These are phyloP conservation scores for Argyresthia goedartella DNA, from an alignment of 2,888 invertebrate genomes.

Conservation along the genomic window DNA sequence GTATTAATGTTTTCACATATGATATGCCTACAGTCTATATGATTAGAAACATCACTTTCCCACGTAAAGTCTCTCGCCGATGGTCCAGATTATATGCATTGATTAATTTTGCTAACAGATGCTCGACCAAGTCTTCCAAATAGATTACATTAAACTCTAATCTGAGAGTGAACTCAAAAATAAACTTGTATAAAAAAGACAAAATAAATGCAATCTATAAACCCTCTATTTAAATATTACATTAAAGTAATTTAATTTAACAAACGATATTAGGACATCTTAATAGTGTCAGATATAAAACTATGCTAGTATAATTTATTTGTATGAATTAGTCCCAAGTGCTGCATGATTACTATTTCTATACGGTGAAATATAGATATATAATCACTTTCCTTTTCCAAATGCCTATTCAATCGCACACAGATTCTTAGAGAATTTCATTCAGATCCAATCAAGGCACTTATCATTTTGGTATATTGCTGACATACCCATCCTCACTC, in stretches of 20 bases:
- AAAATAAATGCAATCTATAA: slow-evolving; percentile 69
- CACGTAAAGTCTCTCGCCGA: background rate
- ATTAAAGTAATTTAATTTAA: slow-evolving; percentile 48
- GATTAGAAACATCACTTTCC: slow-evolving; percentile 4
- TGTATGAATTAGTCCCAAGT: slow-evolving; percentile 53
- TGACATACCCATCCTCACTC: slow-evolving; percentile 65
- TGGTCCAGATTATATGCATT: slow-evolving; percentile 13
- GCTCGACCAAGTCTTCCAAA: slow-evolving; percentile 61
- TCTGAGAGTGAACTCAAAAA: slow-evolving; percentile 57
- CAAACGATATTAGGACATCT: slow-evolving; percentile 49
- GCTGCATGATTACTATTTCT: slow-evolving; percentile 69
- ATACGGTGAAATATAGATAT: slow-evolving; percentile 69
- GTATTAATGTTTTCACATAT: slow-evolving; percentile 49
- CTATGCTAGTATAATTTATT: slow-evolving; percentile 38
- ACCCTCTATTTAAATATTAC: slow-evolving; percentile 56
- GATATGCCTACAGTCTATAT: slow-evolving; percentile 46
- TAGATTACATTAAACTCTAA: slow-evolving; percentile 36
- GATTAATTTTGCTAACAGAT: slow-evolving; percentile 53
- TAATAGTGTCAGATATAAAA: slow-evolving; percentile 40
- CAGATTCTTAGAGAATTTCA: slow-evolving; percentile 46
- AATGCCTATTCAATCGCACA: slow-evolving; percentile 38
- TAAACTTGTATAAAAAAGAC: slow-evolving; percentile 56
- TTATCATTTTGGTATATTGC: slow-evolving; percentile 69
- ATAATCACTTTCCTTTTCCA: slow-evolving; percentile 53
- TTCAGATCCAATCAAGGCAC: slow-evolving; percentile 61